Percentiles rank a stretch among this genome's conserved stretches.
Evolutionary conservation across 2,113 vertebrate genomes (phyloP).

Genomic region (Trematocara stigmaticum): DNA sequence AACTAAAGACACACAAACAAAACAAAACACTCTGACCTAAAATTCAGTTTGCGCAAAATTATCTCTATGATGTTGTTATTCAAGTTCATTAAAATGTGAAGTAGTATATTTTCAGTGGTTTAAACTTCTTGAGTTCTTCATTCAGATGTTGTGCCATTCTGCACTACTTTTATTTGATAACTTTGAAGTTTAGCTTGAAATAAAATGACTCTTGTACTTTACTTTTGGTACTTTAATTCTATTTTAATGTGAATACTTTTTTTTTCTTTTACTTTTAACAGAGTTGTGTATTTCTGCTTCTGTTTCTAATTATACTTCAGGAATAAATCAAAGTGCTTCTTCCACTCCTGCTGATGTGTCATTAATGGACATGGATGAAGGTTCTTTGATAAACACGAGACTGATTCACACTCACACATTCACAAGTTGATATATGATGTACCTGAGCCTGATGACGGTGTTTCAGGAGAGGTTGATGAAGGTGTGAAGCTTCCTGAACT

Average conservation of each 20-base stretch:
- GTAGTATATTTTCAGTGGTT: neutral
- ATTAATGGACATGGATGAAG: too few relatives aligned
- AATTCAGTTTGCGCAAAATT: fast-evolving
- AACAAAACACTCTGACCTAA: neutral
- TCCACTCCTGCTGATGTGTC: too few relatives aligned
- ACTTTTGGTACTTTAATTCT: neutral
- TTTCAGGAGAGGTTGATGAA: neutral
- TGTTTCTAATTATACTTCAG: too few relatives aligned
- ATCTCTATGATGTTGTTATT: fast-evolving
- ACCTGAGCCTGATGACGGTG: neutral
- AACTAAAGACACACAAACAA: neutral
- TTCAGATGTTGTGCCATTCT: neutral
- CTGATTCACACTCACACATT: neutral
- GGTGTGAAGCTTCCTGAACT: neutral
- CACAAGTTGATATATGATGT: fast-evolving
- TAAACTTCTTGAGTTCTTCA: neutral
- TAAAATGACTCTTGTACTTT: fast-evolving
- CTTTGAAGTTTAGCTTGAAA: neutral
- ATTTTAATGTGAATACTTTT: neutral
- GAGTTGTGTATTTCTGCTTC: too few relatives aligned
- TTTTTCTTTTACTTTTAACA: neutral
- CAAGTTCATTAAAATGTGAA: neutral
- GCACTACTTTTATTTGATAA: neutral
- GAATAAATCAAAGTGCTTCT: fast-evolving
- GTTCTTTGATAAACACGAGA: neutral